Base-by-base conservation (phyloP, 2,888 invertebrate genomes). In the Folsomia candida region DNA sequence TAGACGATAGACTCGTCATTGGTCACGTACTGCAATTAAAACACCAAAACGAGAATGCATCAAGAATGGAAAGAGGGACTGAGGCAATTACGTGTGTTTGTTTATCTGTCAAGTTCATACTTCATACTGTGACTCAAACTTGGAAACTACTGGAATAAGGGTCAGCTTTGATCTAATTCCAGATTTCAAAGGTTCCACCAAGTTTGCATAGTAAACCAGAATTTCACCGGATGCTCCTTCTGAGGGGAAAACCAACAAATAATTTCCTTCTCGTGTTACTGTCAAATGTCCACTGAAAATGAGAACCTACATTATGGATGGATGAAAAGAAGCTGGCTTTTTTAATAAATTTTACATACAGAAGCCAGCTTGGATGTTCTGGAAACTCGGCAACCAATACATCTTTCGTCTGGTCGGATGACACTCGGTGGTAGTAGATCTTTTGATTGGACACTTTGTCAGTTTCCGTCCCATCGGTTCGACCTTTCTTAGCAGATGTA, bases 381-480 rank as follows among this genome's bases (percentile, higher is more conserved):
- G 91, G 91, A 84, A 95, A 94, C 83, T 97, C 93, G 0, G 91
- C 92, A 14, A 91, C 91, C 62, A 96, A 83, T 59, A 95, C 86
- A 85, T 98, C 98, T 65, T 93, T 88, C 0, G 87, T 85, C 83
- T 97, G 96, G 18, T 89, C 86, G 37, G 94, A 93, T 80, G 93
- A 92, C 70, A 99, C 83, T 66, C 87, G 85, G 84, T 99, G 98
- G 85, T 94, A 98, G 83, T 90, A 96, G 60, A 99, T 85, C 83
- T 96, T 96, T 84, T 98, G 97, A 84, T 94, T 89, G 81, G 90
- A 87, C 83, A 91, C 93, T 80, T 89, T 88, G 71, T 89, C 88
- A 0, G 94, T 95, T 84, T 96, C 95, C 0, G 94, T 93, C 1
- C 97, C 97, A 85, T 95, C 94, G 1, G 91, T 89, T 92, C 93